Evolutionary conservation across 2,113 vertebrate genomes (phyloP), one percentile per base, ranked within the genome.

Genomic region (Hyperopisus bebe): DNA sequence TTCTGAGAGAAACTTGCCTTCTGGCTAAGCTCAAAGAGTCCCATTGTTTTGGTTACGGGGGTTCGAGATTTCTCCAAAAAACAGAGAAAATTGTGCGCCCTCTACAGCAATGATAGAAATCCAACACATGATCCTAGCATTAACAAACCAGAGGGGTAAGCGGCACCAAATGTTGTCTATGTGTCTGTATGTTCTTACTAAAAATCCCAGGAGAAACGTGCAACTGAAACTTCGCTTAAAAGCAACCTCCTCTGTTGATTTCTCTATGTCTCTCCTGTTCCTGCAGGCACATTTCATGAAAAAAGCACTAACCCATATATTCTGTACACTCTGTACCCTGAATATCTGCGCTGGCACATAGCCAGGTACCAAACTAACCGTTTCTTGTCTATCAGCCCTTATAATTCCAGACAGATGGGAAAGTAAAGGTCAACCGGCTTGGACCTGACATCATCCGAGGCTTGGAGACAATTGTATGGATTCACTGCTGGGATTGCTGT

Each of bases 381-480:
- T 93, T 55, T 80, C 91, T 74, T 93, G 92, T 93, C 91, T 94
- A 91, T 94, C 91, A 94, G 93, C 87, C 90, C 91, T 93, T 94
- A 89, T 96, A 95, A 95, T 95, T 94, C 92, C 89, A 92, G 92
- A 94, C 93, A 96, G 93, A 94, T 94, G 94, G 90, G 91, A 93
- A 55, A 53, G 50, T 15, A 47, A 53, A 93, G 93, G 92, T 91
- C 89, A 93, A 91, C 77, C 87, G 90, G 27, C 93, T 94, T 94
- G 92, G 93, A 94, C 94, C 93, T 94, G 93, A 86, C 94, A 91
- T 86, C 93, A 93, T 92, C 92, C 92, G 90, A 80, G 74, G 74
- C 35, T 80, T 80, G 13, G 74, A 80, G 62, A 31, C 62, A 31
- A 70, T 70, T 42, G 83, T 80, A 88, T 74, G 58, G 82, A 24